phyloP scores from a whole-genome alignment of 2,888 invertebrate species.

The Onthophagus sagittarius region DNA sequence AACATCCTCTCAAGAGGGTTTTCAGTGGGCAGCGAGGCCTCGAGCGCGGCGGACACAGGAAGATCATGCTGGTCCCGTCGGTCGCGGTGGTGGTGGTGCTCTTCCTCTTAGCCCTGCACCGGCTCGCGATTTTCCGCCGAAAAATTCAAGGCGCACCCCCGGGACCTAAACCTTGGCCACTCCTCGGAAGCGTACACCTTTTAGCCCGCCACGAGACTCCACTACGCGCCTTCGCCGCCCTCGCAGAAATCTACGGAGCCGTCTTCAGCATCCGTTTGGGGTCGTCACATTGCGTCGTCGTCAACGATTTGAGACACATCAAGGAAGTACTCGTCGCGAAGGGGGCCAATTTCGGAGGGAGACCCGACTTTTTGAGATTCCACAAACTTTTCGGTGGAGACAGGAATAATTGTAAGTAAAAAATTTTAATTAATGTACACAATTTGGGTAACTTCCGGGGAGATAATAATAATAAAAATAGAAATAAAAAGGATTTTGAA shows the following conservation, averaged over 20 bases:
- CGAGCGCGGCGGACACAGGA: neutral
- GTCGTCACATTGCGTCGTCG: constrained; percentile 65
- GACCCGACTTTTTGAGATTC: constrained; percentile 78
- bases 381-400: constrained; percentile 80
- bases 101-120: neutral
- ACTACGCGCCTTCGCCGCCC: constrained; percentile 67
- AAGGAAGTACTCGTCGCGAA: constrained; percentile 74
- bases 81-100: neutral
- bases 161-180: constrained; percentile 64
- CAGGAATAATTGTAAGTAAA: constrained; percentile 79
- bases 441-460: too few relatives aligned
- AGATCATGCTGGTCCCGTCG: neutral
- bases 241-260: constrained; percentile 67
- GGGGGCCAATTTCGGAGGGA: constrained; percentile 76
- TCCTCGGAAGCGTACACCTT: constrained; percentile 69
- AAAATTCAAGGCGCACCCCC: constrained; percentile 48
- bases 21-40: neutral
- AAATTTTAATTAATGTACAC: neutral
- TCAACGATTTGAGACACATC: constrained; percentile 68
- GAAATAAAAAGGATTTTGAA: too few relatives aligned
- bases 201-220: constrained; percentile 62
- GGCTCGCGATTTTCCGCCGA: neutral
- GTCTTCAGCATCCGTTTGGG: constrained; percentile 69
- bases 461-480: too few relatives aligned
- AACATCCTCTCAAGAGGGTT: neutral